Evolutionary conservation across 2,888 invertebrate species (phyloP).

Genomic region (Phania funesta): DNA sequence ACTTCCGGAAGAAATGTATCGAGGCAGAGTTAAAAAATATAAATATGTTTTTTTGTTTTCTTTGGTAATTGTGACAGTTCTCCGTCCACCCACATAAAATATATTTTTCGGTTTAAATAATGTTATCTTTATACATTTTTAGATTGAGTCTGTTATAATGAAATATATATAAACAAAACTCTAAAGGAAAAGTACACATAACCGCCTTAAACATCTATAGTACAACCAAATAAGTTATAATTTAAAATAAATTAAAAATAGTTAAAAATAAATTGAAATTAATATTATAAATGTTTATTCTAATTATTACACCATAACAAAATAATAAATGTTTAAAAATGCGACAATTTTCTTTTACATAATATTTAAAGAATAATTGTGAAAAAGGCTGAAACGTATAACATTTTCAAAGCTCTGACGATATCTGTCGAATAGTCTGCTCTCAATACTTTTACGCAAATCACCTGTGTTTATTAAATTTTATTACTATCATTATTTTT

Average conservation of each 20-base stretch:
- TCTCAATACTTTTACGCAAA: no score
- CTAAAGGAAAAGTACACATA: constrained; percentile 44
- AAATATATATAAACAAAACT: not conserved
- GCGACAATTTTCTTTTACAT: not conserved
- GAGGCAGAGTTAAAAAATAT: no score
- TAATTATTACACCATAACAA: constrained; percentile 8
- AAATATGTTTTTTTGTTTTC: no score
- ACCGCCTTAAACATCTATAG: constrained; percentile 50
- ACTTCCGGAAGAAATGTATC: no score
- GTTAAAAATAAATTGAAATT: not conserved
- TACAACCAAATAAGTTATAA: constrained; percentile 37
- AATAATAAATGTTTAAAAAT: not conserved
- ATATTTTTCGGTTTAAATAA: no score
- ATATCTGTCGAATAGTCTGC: no score
- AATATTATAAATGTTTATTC: not conserved
- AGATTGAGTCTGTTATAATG: not conserved
- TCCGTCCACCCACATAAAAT: no score
- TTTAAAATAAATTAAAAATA: constrained; percentile 8
- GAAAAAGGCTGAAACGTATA: not conserved
- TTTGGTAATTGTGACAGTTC: no score
- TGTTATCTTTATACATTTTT: no score
- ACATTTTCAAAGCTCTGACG: not conserved
- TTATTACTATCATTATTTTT: no score
- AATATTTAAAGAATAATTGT: not conserved
- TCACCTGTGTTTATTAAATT: no score